Evolutionary conservation across 2,113 vertebrate species (phyloP).

Genomic region (Australoheros scitulus): DNA sequence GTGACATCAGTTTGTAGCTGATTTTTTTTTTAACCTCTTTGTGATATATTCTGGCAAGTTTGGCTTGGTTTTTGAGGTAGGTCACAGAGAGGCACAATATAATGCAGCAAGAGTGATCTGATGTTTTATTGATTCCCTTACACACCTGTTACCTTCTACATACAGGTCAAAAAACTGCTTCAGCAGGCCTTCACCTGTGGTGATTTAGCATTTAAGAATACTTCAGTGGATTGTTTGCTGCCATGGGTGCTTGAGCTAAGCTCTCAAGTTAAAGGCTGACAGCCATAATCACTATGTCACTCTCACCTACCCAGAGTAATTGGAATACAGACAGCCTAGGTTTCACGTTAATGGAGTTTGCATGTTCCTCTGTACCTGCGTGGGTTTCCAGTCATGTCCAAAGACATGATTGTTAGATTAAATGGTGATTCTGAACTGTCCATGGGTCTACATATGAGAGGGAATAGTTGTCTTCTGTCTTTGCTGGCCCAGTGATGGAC

Average conservation of each 20-base stretch:
- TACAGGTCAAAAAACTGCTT: constrained; percentile 5
- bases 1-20: background rate
- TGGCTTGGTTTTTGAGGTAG: background rate
- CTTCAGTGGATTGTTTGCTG: constrained; percentile 33
- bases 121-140: constrained; percentile 14
- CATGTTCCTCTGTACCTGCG: background rate
- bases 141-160: background rate
- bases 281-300: constrained; percentile 16
- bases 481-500: background rate
- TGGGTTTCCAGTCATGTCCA: background rate
- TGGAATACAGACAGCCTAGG: constrained; percentile 24
- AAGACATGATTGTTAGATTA: background rate
- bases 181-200: background rate
- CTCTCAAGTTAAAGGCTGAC: constrained; percentile 14
- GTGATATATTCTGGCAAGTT: background rate
- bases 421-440: background rate
- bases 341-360: constrained; percentile 1
- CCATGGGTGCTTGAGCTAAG: constrained; percentile 17
- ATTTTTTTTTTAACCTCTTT: background rate
- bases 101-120: constrained; percentile 1
- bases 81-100: constrained; percentile 3
- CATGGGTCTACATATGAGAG: background rate
- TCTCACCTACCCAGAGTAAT: constrained; percentile 18
- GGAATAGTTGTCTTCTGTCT: background rate
- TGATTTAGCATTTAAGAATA: constrained; percentile 24